phyloP scores from a whole-genome alignment of 2,888 invertebrate species.

The Eurytoma adleriae region DNA sequence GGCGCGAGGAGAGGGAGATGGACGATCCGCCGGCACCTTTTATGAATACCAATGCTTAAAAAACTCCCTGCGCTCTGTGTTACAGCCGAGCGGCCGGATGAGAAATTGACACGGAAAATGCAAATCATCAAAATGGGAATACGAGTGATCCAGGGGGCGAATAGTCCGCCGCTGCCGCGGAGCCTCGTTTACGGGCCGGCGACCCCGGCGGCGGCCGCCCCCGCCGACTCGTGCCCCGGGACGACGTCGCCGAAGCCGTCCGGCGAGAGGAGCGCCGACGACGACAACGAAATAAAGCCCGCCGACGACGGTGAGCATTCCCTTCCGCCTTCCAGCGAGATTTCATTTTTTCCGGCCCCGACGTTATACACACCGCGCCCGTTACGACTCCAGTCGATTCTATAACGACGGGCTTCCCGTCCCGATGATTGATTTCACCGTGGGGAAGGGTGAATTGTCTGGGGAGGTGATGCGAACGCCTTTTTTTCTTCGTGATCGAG shows the following conservation, averaged over 20 bases:
- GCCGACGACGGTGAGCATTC: slow-evolving; percentile 36
- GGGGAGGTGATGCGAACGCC: too few species aligned
- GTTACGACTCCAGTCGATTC: too few species aligned
- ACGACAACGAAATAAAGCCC: slow-evolving; percentile 49
- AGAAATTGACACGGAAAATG: slow-evolving; percentile 87
- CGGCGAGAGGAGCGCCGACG: slow-evolving; percentile 21
- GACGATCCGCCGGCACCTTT: too few species aligned
- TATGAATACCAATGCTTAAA: background rate
- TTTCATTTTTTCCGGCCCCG: background rate
- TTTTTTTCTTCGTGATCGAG: too few species aligned
- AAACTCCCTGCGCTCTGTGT: background rate
- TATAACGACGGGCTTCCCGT: too few species aligned
- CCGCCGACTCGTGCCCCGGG: background rate
- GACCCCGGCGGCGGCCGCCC: slow-evolving; percentile 1
- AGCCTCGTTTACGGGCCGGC: slow-evolving; percentile 61
- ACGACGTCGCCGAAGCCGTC: background rate
- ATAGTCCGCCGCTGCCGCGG: slow-evolving; percentile 59
- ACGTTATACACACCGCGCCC: too few species aligned
- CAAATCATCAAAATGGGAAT: slow-evolving; percentile 89
- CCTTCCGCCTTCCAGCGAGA: background rate
- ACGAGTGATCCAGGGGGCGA: slow-evolving; percentile 84
- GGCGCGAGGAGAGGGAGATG: too few species aligned
- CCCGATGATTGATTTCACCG: too few species aligned
- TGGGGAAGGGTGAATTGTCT: too few species aligned
- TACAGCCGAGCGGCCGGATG: slow-evolving; percentile 89